Conservation (phyloP, 2,888 invertebrate genomes). For the Callosobruchus maculatus region DNA sequence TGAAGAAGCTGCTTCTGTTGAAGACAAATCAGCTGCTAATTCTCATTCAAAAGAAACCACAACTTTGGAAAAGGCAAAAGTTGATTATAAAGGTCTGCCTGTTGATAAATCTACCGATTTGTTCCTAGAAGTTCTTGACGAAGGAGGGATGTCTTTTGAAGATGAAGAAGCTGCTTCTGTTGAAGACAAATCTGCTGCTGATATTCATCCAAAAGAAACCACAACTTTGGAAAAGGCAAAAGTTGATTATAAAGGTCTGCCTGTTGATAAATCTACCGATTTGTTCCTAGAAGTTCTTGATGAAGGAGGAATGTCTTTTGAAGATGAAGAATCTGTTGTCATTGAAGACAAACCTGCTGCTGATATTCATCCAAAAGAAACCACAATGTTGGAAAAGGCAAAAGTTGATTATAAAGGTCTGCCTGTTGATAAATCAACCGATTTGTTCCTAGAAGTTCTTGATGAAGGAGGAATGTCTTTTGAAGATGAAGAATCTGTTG, state of each 20-base stretch:
- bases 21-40: conserved; percentile 14
- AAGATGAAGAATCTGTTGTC: conserved; percentile 9
- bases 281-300: conserved; percentile 44
- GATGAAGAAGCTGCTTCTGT: conserved; percentile 35
- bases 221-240: background rate
- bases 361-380: background rate
- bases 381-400: background rate
- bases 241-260: conserved; percentile 25
- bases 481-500: conserved; percentile 27
- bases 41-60: too few species aligned
- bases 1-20: conserved; percentile 34
- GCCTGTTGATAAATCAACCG: conserved; percentile 28
- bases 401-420: conserved; percentile 25
- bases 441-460: conserved; percentile 25
- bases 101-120: conserved; percentile 25
- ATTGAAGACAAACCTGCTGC: conserved; percentile 23
- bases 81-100: conserved; percentile 28
- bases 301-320: conserved; percentile 29
- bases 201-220: background rate
- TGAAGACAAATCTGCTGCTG: conserved; percentile 21
- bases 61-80: conserved; percentile 8
- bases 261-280: conserved; percentile 34
- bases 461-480: conserved; percentile 32
- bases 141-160: conserved; percentile 29
- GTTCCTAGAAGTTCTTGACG: conserved; percentile 31